phyloP scores from a whole-genome alignment of 2,888 invertebrate species.

The Cerastis leucographa region DNA sequence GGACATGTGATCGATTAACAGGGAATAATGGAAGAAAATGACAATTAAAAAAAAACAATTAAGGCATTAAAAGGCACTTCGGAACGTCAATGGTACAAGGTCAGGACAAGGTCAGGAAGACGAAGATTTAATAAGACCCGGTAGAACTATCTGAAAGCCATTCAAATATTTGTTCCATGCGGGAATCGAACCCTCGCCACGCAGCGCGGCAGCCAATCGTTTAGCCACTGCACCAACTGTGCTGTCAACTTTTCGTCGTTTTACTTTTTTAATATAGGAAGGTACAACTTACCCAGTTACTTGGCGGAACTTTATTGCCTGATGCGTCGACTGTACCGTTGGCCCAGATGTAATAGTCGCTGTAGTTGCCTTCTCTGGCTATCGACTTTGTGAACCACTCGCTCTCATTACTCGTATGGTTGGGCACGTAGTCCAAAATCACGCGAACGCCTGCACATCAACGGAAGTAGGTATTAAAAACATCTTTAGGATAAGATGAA shows the following conservation, averaged over 20 bases:
- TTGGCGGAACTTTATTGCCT: slow-evolving; percentile 89
- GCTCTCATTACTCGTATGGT: slow-evolving; percentile 94
- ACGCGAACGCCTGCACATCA: slow-evolving; percentile 85
- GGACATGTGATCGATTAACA: neutral
- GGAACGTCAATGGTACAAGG: no score
- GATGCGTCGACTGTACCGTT: slow-evolving; percentile 80
- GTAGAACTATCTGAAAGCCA: no score
- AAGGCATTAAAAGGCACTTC: neutral
- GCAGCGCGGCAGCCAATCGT: no score
- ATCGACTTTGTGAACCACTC: slow-evolving; percentile 95
- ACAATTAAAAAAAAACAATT: no score
- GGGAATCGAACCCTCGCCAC: no score
- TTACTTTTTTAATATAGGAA: neutral
- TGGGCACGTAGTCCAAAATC: slow-evolving; percentile 92
- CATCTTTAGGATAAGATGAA: neutral
- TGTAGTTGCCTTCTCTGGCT: slow-evolving; percentile 89
- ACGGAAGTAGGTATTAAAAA: neutral
- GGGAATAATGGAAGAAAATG: neutral
- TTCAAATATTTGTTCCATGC: no score
- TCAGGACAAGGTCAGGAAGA: no score
- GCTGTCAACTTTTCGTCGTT: no score
- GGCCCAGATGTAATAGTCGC: slow-evolving; percentile 93
- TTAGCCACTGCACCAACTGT: no score
- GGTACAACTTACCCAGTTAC: slow-evolving; percentile 93
- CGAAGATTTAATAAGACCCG: no score